Conservation (phyloP, 2,113 vertebrate species). For the Apistogramma diplotaenia region DNA sequence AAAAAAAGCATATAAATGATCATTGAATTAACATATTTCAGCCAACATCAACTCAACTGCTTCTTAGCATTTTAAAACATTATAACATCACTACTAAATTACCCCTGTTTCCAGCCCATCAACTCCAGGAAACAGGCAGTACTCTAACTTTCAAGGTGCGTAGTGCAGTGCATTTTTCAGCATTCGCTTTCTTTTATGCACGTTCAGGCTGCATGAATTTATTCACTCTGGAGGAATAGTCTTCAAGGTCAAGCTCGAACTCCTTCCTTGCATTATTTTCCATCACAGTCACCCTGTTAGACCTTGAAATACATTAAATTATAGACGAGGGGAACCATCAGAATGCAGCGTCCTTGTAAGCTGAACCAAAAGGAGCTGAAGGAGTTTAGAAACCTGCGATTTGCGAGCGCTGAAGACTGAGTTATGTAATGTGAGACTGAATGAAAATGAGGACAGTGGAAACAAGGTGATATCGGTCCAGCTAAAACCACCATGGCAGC, state of each 20-base stretch:
- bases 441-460: background rate
- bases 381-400: background rate
- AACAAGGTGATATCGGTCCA: background rate
- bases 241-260: slow-evolving; percentile 18
- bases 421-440: background rate
- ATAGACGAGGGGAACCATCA: background rate
- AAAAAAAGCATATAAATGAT: background rate
- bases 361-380: background rate
- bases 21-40: background rate
- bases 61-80: background rate
- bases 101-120: background rate
- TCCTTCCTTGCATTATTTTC: background rate
- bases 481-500: background rate
- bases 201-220: background rate
- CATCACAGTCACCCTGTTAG: background rate
- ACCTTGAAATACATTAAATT: background rate
- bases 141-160: background rate
- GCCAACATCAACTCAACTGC: background rate
- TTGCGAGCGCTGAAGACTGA: background rate
- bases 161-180: background rate
- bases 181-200: background rate
- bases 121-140: background rate
- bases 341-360: background rate
- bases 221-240: background rate
- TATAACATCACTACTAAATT: background rate